Conservation (phyloP, 2,797 vertebrate species). For the Podargus strigoides region DNA sequence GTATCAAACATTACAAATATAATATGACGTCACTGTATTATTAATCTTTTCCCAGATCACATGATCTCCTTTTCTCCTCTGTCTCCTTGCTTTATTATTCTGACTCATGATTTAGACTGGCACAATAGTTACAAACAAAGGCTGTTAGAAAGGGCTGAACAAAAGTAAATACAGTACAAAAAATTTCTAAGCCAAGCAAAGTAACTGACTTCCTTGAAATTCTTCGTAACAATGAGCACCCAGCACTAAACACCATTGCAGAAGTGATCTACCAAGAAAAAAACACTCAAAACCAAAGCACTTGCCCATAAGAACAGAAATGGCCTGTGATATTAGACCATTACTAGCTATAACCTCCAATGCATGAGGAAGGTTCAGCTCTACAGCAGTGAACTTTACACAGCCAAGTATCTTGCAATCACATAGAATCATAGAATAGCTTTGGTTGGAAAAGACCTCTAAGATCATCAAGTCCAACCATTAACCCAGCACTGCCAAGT, state of each 20-base stretch:
- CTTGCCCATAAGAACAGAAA: background rate
- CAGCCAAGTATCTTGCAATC: background rate
- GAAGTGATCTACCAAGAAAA: background rate
- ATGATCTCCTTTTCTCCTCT: no score
- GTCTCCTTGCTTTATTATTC: background rate
- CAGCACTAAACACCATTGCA: background rate
- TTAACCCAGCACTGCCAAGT: no score
- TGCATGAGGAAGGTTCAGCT: background rate
- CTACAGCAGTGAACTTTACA: background rate
- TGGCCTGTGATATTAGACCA: background rate
- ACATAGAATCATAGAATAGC: no score
- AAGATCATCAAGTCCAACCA: no score
- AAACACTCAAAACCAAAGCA: background rate
- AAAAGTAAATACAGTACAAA: background rate
- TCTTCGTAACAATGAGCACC: background rate
- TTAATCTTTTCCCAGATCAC: background rate
- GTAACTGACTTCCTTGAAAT: background rate
- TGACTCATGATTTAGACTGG: background rate
- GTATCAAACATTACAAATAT: background rate
- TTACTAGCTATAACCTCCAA: background rate
- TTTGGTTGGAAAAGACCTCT: no score
- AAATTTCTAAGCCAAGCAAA: background rate
- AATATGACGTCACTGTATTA: background rate
- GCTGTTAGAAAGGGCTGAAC: background rate
- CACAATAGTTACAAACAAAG: background rate